These are phyloP conservation scores for Pimephales promelas DNA, from an alignment of 2,113 vertebrate genomes.

Conservation along the genomic window DNA sequence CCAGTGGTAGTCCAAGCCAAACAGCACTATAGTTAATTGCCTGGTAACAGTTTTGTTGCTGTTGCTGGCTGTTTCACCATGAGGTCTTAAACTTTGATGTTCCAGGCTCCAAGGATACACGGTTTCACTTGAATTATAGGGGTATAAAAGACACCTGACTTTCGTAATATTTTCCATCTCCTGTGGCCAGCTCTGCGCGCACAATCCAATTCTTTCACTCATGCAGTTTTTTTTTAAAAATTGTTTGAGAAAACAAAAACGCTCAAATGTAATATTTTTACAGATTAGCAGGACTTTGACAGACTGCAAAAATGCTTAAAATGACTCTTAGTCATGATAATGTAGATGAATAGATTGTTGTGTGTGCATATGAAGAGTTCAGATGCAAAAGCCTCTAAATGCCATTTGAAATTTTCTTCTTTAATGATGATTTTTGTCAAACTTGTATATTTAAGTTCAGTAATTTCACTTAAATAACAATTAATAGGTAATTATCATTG, in stretches of 20 bases:
- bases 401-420: too few species aligned
- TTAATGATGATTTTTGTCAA: too few species aligned
- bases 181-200: conserved; percentile 10
- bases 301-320: background rate
- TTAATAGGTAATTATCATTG: too few species aligned
- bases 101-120: conserved; percentile 37
- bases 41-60: conserved; percentile 57
- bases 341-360: background rate
- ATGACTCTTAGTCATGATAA: background rate
- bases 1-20: conserved; percentile 33
- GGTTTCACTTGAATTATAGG: conserved; percentile 38
- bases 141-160: conserved; percentile 56
- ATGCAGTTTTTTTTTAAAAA: background rate
- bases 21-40: conserved; percentile 46
- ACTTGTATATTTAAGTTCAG: too few species aligned
- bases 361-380: too few species aligned
- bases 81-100: conserved; percentile 37
- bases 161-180: conserved; percentile 54
- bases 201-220: conserved; percentile 39
- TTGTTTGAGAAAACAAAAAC: conserved; percentile 27
- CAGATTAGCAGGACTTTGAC: background rate
- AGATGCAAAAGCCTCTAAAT: too few species aligned
- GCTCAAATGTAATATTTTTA: conserved; percentile 8
- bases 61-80: conserved; percentile 26
- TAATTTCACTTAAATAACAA: too few species aligned